Conservation (phyloP, 1,140 invertebrate species). For the Diachasma alloeum region DNA sequence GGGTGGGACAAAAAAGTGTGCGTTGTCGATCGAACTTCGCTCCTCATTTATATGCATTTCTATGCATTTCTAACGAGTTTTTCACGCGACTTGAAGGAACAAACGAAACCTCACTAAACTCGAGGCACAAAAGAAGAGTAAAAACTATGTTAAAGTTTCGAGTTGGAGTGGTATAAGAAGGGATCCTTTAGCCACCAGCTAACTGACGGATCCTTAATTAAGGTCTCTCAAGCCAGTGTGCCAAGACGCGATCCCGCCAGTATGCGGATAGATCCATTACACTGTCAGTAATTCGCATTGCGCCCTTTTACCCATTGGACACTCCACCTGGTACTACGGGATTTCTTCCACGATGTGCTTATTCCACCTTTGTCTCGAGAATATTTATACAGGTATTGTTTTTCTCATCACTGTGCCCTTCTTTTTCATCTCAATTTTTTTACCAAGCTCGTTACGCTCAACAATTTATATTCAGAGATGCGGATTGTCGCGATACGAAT, state of each 20-base stretch:
- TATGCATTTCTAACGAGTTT: conserved; percentile 53
- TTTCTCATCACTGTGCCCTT: not conserved
- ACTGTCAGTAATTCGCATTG: conserved; percentile 47
- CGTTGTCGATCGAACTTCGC: not conserved
- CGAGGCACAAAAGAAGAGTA: conserved; percentile 17
- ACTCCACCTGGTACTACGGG: conserved; percentile 27
- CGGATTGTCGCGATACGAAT: conserved; percentile 24
- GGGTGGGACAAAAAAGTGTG: not conserved
- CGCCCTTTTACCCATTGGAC: conserved; percentile 29
- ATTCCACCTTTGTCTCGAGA: not conserved
- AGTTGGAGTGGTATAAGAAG: not conserved
- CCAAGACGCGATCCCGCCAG: conserved; percentile 40
- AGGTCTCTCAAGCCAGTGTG: conserved; percentile 49
- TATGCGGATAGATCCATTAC: conserved; percentile 50
- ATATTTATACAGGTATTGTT: not conserved
- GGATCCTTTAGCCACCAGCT: conserved; percentile 13
- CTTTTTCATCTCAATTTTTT: not conserved
- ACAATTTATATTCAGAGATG: conserved; percentile 31
- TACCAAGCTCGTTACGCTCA: conserved; percentile 23
- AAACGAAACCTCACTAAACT: conserved; percentile 34
- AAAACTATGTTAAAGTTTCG: conserved; percentile 12
- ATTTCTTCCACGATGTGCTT: conserved; percentile 25
- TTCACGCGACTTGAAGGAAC: conserved; percentile 29
- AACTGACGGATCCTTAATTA: conserved; percentile 56
- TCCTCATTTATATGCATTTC: conserved; percentile 41